Evolutionary conservation across 2,113 vertebrate genomes (phyloP).

Genomic region (Lathamus discolor): DNA sequence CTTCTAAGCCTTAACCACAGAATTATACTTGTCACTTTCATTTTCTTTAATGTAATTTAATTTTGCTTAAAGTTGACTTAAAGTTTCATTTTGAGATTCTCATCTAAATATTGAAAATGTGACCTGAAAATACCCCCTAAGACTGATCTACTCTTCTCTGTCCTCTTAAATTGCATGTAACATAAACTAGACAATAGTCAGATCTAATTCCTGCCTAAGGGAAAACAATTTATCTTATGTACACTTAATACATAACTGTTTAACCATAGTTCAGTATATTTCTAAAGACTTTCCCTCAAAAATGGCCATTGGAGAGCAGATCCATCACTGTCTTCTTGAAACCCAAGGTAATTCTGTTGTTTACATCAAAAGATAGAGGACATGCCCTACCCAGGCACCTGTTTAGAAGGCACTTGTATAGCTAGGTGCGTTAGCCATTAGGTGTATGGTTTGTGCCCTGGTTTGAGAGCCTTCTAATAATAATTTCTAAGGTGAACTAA

Average conservation of each 20-base stretch:
- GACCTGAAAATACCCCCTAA: neutral
- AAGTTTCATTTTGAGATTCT: slow-evolving; percentile 11
- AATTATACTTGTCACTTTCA: neutral
- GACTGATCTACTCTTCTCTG: neutral
- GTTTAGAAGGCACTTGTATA: neutral
- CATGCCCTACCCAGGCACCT: rapidly evolving
- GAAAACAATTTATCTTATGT: neutral
- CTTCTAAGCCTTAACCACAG: neutral
- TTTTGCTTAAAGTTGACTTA: slow-evolving; percentile 8
- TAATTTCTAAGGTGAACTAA: neutral
- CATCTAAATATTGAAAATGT: neutral
- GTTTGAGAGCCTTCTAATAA: neutral
- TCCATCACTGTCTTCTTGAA: neutral
- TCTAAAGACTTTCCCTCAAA: neutral
- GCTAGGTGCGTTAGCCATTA: neutral
- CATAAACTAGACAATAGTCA: neutral
- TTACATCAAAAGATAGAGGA: neutral
- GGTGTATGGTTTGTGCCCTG: neutral
- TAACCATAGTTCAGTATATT: neutral
- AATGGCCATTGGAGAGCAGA: neutral
- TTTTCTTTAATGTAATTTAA: neutral
- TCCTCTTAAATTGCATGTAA: neutral
- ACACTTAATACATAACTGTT: neutral
- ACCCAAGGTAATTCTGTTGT: neutral
- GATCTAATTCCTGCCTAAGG: neutral